A percentile compares a stretch with the other conserved stretches of the same genome.
Evolutionary conservation across 2,888 invertebrate species (phyloP).

Genomic region (Temnothorax rugatulus): DNA sequence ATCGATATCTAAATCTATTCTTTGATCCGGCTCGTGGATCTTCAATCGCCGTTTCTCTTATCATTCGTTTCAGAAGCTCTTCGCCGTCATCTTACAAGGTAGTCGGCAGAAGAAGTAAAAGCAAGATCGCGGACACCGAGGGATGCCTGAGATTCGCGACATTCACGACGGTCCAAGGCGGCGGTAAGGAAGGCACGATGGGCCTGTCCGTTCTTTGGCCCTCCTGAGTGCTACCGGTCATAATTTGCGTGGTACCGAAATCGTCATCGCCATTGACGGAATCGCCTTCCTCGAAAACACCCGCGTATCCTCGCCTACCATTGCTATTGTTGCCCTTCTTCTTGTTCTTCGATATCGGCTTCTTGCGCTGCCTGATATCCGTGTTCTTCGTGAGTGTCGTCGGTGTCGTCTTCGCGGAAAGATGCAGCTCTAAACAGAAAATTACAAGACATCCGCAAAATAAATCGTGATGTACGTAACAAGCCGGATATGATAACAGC

Average conservation of each 20-base stretch:
- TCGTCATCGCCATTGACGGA: conserved; percentile 74
- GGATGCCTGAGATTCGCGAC: conserved; percentile 72
- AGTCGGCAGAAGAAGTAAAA: conserved; percentile 65
- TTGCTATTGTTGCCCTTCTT: conserved; percentile 75
- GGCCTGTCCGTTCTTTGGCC: conserved; percentile 83
- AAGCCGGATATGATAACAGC: background rate
- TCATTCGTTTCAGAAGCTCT: background rate
- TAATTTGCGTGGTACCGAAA: conserved; percentile 82
- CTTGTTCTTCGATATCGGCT: conserved; percentile 70
- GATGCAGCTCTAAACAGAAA: conserved; percentile 72
- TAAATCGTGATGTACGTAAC: background rate
- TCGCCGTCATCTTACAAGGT: conserved; percentile 58
- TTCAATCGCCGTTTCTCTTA: conserved; percentile 5
- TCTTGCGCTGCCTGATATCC: conserved; percentile 78
- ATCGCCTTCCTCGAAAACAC: conserved; percentile 60
- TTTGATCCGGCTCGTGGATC: conserved; percentile 9
- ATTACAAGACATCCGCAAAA: background rate
- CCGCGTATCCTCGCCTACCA: conserved; percentile 43
- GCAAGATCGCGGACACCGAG: conserved; percentile 66
- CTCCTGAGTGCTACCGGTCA: conserved; percentile 80
- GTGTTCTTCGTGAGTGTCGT: conserved; percentile 76
- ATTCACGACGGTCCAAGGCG: conserved; percentile 80
- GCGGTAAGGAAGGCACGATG: conserved; percentile 79
- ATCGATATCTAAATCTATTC: conserved; percentile 16
- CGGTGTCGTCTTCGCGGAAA: conserved; percentile 79